These are phyloP conservation scores for Diarsia brunnea DNA, from an alignment of 2,888 invertebrate genomes.

Conservation along the genomic window DNA sequence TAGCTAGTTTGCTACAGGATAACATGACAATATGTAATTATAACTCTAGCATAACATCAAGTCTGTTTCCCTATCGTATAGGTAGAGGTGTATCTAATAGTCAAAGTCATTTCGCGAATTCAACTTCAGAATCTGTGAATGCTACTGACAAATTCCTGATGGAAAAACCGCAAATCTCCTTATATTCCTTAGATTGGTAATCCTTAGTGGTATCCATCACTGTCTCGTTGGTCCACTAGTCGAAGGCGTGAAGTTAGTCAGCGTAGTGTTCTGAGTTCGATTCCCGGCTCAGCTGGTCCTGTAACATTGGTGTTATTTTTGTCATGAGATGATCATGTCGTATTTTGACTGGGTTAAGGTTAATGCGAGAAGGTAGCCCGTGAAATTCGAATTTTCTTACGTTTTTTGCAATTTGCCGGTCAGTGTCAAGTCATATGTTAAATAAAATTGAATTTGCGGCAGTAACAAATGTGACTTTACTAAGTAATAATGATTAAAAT, in stretches of 20 bases:
- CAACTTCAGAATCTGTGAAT: too few relatives aligned
- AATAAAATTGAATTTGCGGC: too few relatives aligned
- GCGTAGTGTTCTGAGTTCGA: neutral
- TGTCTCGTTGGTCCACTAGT: neutral
- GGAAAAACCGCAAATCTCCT: neutral
- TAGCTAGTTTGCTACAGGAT: constrained; percentile 17
- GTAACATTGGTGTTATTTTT: neutral
- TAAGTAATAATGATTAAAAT: too few relatives aligned
- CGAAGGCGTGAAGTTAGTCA: neutral
- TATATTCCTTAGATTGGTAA: neutral
- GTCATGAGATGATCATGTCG: neutral
- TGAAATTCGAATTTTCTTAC: too few relatives aligned
- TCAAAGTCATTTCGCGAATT: neutral
- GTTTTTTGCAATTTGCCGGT: too few relatives aligned
- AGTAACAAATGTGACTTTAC: too few relatives aligned
- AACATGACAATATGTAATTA: neutral
- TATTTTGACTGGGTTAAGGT: neutral
- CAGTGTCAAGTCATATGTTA: too few relatives aligned
- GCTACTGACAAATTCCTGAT: neutral
- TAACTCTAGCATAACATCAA: neutral
- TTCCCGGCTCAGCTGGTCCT: neutral
- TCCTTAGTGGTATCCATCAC: neutral
- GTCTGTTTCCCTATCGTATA: neutral
- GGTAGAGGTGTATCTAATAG: neutral
- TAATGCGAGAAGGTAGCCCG: too few relatives aligned